phyloP scores from a whole-genome alignment of 2,888 invertebrate genomes.

The Diloba caeruleocephala region DNA sequence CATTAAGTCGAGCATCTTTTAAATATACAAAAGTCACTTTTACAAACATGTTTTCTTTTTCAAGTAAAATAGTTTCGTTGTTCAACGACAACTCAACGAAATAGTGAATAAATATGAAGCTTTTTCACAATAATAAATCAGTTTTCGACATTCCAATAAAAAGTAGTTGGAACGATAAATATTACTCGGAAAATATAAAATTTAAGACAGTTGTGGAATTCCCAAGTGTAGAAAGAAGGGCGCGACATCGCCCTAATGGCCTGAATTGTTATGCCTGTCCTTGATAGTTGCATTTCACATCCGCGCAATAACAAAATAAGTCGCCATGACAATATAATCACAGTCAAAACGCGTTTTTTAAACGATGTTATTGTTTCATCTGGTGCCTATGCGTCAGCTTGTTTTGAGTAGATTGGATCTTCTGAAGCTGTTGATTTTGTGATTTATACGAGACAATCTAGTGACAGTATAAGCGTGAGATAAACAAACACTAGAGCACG shows the following conservation, averaged over 20 bases:
- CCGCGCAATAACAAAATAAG: too few relatives aligned
- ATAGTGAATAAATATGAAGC: too few relatives aligned
- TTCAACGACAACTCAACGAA: too few relatives aligned
- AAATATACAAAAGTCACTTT: neutral
- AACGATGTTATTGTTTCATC: neutral
- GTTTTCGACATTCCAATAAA: too few relatives aligned
- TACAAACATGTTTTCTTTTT: too few relatives aligned
- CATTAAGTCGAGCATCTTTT: constrained; percentile 17
- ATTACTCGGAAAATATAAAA: constrained; percentile 2
- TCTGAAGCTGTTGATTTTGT: neutral
- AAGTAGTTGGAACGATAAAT: neutral
- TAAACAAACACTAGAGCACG: neutral
- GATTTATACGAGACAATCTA: neutral
- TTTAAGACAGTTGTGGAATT: constrained; percentile 3
- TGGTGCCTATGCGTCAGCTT: too few relatives aligned
- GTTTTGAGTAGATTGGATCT: neutral
- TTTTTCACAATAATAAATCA: too few relatives aligned
- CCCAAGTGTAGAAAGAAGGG: constrained; percentile 20
- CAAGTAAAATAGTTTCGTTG: too few relatives aligned
- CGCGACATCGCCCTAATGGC: constrained; percentile 22
- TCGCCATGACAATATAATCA: too few relatives aligned
- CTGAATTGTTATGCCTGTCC: constrained; percentile 15
- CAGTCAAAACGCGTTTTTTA: too few relatives aligned
- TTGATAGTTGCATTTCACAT: constrained; percentile 32
- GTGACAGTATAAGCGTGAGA: neutral